Percentiles rank a stretch among this genome's conserved stretches.
These are phyloP conservation scores for Rhinolophus sinicus DNA, from an alignment of 2,113 vertebrate genomes.

Conservation along the genomic window DNA sequence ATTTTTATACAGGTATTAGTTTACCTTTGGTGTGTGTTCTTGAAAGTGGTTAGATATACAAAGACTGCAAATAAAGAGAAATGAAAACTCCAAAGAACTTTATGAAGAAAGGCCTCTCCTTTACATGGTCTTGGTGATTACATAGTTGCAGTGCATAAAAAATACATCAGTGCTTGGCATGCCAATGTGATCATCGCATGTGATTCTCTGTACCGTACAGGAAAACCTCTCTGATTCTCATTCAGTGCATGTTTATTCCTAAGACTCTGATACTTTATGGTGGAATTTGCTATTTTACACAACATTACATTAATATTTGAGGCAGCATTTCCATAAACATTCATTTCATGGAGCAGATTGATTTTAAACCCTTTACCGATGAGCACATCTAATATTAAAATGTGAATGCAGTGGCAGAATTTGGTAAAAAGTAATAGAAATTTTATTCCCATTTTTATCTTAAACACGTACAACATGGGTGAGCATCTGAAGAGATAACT, in stretches of 20 bases:
- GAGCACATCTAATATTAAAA: neutral
- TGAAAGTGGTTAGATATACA: neutral
- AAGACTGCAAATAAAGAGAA: slow-evolving; percentile 13
- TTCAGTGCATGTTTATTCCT: neutral
- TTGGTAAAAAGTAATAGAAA: neutral
- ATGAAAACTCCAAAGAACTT: neutral
- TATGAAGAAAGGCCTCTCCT: neutral
- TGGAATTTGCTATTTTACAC: neutral
- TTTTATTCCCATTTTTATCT: slow-evolving; percentile 9
- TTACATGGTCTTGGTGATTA: neutral
- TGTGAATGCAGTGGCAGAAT: neutral
- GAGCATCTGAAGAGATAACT: neutral
- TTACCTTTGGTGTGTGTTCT: neutral
- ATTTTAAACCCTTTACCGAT: neutral
- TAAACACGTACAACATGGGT: neutral
- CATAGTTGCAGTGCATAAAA: neutral
- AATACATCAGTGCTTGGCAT: neutral
- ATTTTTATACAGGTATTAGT: neutral
- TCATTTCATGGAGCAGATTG: neutral
- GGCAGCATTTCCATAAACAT: neutral
- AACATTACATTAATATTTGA: slow-evolving; percentile 35
- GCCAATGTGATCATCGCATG: neutral
- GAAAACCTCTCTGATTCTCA: neutral
- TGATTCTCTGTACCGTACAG: neutral
- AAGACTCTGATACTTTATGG: neutral